A percentile compares a stretch with the other conserved stretches of the same genome.
Conservation (phyloP, 2,113 vertebrate species). For the Megaceryle maxima region DNA sequence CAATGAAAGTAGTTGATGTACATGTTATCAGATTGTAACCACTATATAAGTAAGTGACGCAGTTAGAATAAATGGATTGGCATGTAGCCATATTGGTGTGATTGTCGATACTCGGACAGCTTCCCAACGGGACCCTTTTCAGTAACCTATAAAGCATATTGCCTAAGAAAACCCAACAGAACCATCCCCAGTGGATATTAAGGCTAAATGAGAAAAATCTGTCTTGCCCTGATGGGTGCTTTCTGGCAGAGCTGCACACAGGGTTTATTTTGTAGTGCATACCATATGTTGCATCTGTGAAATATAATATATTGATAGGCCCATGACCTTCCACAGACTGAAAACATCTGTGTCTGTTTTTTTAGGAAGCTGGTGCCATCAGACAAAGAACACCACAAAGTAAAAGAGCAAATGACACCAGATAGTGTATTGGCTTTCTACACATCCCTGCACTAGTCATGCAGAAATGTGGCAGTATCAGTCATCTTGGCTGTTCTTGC, state of each 20-base stretch:
- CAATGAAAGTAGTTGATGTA: too few relatives aligned
- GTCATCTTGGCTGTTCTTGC: not conserved
- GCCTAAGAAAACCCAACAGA: not conserved
- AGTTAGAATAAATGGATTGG: too few relatives aligned
- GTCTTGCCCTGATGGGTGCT: not conserved
- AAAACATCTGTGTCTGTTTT: not conserved
- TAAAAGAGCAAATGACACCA: not conserved
- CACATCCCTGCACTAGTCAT: rapidly evolving
- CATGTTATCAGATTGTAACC: too few relatives aligned
- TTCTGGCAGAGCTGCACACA: not conserved
- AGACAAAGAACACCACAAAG: not conserved
- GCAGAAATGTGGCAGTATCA: not conserved
- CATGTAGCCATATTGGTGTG: too few relatives aligned
- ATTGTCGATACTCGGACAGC: too few relatives aligned
- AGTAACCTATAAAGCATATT: not conserved
- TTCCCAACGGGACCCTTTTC: too few relatives aligned
- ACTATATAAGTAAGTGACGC: too few relatives aligned
- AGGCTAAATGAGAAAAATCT: not conserved
- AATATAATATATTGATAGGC: not conserved
- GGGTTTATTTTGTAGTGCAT: not conserved
- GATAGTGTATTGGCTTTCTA: not conserved
- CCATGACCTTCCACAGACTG: not conserved
- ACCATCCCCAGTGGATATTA: not conserved
- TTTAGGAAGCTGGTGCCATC: not conserved
- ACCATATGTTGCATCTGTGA: not conserved